Evolutionary conservation across 1,140 invertebrate species (phyloP).

Genomic region (Andricus grossulariae): DNA sequence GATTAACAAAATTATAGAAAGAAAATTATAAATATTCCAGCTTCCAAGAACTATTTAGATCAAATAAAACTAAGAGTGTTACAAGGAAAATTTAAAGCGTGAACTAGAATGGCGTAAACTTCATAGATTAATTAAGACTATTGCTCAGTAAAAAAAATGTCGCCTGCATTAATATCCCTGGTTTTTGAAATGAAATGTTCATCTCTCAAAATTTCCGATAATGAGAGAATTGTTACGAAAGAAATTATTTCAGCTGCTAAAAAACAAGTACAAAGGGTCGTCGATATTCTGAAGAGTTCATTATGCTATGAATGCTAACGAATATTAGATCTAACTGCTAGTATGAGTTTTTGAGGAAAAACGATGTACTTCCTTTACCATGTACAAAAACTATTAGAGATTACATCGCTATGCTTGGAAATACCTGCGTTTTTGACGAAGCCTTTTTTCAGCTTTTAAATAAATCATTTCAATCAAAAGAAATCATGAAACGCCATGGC

Average conservation of each 20-base stretch:
- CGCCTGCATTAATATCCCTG: neutral
- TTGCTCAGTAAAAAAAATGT: slow-evolving; percentile 24
- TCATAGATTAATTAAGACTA: neutral
- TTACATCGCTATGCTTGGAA: slow-evolving; percentile 25
- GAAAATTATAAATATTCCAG: neutral
- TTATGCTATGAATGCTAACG: slow-evolving; percentile 50
- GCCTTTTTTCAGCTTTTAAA: slow-evolving; percentile 39
- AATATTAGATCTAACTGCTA: slow-evolving; percentile 44
- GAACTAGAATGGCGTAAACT: slow-evolving; percentile 18
- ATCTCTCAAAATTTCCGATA: too few relatives aligned
- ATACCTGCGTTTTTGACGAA: slow-evolving; percentile 43
- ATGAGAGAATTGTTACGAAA: too few relatives aligned
- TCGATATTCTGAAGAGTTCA: slow-evolving; percentile 46
- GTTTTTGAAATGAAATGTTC: too few relatives aligned
- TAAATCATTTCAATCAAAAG: slow-evolving; percentile 38
- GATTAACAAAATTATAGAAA: neutral
- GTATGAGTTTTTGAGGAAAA: slow-evolving; percentile 52
- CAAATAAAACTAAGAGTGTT: slow-evolving; percentile 9
- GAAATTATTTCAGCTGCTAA: too few relatives aligned
- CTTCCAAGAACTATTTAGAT: neutral
- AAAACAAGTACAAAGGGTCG: too few relatives aligned
- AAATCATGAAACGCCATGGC: slow-evolving; percentile 33
- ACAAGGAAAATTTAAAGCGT: slow-evolving; percentile 7
- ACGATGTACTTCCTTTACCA: slow-evolving; percentile 45
- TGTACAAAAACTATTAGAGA: slow-evolving; percentile 45